Base-by-base conservation (phyloP, 2,113 vertebrate species). In the Poeciliopsis turrubarensis region DNA sequence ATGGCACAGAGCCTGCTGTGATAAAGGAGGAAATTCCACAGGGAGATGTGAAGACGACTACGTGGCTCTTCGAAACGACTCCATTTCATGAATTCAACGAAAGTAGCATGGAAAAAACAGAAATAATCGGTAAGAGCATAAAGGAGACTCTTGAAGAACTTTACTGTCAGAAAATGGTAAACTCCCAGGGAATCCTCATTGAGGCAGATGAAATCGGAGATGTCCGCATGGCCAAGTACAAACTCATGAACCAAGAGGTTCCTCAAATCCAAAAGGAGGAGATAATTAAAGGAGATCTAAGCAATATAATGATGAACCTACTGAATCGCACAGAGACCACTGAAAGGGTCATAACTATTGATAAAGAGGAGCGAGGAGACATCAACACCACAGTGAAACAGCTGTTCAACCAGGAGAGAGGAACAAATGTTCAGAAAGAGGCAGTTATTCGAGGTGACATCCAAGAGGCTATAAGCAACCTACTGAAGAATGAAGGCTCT, bases 61-160 rank as follows among this genome's bases (percentile, higher is more conserved):
- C 95, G 0, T 98, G 97, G 97, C 93, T 97, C 15, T 98, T 98
- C 92, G 97, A 98, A 94, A 94, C 93, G 11, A 97, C 95, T 14
- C 94, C 96, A 0, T 92, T 97, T 65, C 89, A 95, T 19, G 92
- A 95, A 44, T 97, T 97, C 87, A 96, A 95, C 57, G 94, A 96
- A 62, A 95, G 81, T 71, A 92, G 34, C 32, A 22, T 92, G 73
- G 94, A 96, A 75, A 96, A 89, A 77, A 92, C 91, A 12, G 95
- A 96, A 75, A 95, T 98, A 62, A 87, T 96, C 4, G 97, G 97
- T 2, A 98, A 97, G 80, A 97, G 94, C 65, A 92, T 98, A 73
- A 95, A 95, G 86, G 93, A 95, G 79, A 98, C 97, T 7, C 94
- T 98, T 41, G 89, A 95, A 82, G 96, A 97, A 82, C 94, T 98